Conservation (phyloP, 1,140 invertebrate genomes). For the Paraescarpia echinospica region DNA sequence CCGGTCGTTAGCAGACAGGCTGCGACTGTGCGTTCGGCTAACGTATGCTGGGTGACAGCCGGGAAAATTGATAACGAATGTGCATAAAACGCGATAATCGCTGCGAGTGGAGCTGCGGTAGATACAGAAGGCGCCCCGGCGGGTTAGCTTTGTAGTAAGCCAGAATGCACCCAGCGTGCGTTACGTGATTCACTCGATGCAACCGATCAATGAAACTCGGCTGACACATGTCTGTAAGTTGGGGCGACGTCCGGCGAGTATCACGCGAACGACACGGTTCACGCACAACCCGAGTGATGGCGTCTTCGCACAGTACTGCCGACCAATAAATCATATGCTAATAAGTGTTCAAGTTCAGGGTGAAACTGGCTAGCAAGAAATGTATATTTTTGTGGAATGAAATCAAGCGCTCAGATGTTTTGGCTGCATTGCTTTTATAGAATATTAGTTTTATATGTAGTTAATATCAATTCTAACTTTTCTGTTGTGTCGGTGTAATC, state of each 20-base stretch:
- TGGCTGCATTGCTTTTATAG: background rate
- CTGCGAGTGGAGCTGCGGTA: background rate
- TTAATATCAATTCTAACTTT: too few relatives aligned
- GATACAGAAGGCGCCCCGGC: background rate
- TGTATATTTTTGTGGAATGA: too few relatives aligned
- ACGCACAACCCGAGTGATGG: background rate
- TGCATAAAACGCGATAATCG: background rate
- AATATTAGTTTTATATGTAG: background rate
- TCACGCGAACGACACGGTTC: background rate
- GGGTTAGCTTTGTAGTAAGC: background rate
- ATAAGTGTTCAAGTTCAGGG: too few relatives aligned
- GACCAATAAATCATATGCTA: too few relatives aligned
- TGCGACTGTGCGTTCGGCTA: background rate
- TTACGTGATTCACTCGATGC: background rate
- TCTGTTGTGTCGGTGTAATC: too few relatives aligned
- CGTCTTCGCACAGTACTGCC: too few relatives aligned
- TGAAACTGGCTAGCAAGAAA: too few relatives aligned
- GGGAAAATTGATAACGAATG: slow-evolving; percentile 4
- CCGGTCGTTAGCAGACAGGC: background rate
- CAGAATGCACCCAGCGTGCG: background rate
- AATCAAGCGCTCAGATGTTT: background rate
- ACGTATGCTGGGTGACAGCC: background rate
- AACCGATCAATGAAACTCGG: background rate
- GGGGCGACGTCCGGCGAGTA: background rate
- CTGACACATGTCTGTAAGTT: background rate